Evolutionary conservation across 2,797 vertebrate species (phyloP), one percentile per base, ranked within the genome.

Genomic region (Poeciliopsis infans): DNA sequence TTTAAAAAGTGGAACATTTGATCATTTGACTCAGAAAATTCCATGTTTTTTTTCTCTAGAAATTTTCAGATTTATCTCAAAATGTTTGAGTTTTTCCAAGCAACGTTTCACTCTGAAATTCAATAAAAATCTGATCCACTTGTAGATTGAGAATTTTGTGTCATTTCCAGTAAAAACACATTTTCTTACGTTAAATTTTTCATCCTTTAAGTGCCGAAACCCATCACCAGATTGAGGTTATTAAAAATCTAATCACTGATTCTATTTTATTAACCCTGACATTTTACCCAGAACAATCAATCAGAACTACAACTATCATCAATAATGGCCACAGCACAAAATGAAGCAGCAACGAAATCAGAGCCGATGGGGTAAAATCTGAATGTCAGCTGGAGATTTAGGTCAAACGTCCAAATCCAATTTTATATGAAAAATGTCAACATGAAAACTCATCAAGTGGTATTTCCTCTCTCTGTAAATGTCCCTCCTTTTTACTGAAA

Each of bases 361-460:
- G 82, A 73, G 39, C 36, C 72, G 83, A 73, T 13, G 39, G 3
- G 12, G 13, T 43, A 59, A 51, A 57, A 74, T 76, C 70, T 90
- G 83, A 94, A 93, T 80, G 84, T 81, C 87, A 91, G 57, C 3
- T 83, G 82, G 89, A 90, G 87, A 85, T 82, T 64, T 53, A 79
- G 39, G 15, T 80, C 72, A 75, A 83, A 80, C 75, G 49, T 75
- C 86, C 82, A 81, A 61, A 70, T 55, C 51, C 41, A 18, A 70
- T 28, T 75, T 47, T 39, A 78, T 36, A 61, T 74, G 72, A 31
- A 82, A 10, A 72, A 79, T 43, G 49, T 69, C 51, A 78, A 70
- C 23, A 47, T 49, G 53, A 79, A 86, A 51, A 82, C 72, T 51
- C 53, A 74, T 31, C 72, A 76, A 77, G 39, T n/a, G 77, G 81